Conservation (phyloP, 2,113 vertebrate species). For the Todiramphus chloris region DNA sequence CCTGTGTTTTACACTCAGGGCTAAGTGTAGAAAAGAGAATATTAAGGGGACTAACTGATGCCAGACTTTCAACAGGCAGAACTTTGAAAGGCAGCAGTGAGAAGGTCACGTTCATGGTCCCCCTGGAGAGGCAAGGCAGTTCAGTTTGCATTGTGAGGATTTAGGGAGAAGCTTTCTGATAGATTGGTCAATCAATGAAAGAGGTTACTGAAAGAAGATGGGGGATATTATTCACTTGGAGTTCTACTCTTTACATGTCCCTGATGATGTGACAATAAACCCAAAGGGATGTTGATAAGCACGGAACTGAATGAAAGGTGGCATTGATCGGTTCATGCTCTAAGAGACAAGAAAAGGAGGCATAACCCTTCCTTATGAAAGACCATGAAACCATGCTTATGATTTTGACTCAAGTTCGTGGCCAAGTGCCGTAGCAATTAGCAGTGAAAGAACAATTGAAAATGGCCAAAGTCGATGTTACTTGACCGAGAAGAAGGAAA, state of each 20-base stretch:
- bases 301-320: background rate
- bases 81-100: background rate
- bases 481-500: constrained; percentile 17
- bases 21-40: background rate
- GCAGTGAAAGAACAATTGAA: constrained; percentile 47
- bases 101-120: background rate
- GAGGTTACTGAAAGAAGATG: background rate
- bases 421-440: background rate
- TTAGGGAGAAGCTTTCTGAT: background rate
- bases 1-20: background rate
- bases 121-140: background rate
- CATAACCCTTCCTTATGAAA: background rate
- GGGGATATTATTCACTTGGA: background rate
- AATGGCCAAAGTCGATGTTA: background rate
- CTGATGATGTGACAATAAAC: background rate
- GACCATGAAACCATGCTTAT: background rate
- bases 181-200: background rate
- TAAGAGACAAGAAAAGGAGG: background rate
- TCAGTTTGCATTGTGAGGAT: background rate
- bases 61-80: background rate
- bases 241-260: background rate
- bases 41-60: background rate
- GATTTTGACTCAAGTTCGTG: background rate
- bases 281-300: background rate
- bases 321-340: background rate